Conservation (phyloP, 2,797 vertebrate genomes). For the Hypotaenidia philippensis region DNA sequence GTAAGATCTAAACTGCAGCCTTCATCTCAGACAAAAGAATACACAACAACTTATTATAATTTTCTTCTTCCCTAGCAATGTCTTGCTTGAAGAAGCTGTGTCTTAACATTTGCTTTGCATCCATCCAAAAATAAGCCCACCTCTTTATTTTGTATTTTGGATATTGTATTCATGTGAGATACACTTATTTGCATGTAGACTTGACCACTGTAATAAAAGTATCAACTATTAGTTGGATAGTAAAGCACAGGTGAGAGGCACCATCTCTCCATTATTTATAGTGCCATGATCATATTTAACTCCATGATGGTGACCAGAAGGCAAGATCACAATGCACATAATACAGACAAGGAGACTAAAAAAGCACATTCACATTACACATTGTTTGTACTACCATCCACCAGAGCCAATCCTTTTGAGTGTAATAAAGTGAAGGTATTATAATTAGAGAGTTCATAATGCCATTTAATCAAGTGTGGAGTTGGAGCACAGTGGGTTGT, state of each 20-base stretch:
- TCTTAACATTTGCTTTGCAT: not conserved
- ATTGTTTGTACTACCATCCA: not conserved
- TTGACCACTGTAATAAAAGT: not conserved
- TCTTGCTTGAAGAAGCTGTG: not conserved
- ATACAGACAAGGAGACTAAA: not conserved
- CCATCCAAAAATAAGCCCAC: not conserved
- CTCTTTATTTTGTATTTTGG: not conserved
- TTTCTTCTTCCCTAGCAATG: not conserved
- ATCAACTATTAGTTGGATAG: not conserved
- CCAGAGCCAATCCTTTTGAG: not conserved
- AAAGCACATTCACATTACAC: not conserved
- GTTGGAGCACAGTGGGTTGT: constrained; percentile 25
- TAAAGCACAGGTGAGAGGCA: not conserved
- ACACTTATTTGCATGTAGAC: not conserved
- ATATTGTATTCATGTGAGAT: not conserved
- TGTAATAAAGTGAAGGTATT: constrained; percentile 28
- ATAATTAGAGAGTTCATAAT: constrained; percentile 51
- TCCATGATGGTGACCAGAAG: not conserved
- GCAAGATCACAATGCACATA: not conserved
- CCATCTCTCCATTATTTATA: not conserved
- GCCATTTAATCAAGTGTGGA: constrained; percentile 46
- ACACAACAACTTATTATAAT: not conserved
- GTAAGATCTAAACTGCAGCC: not conserved
- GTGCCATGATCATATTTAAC: not conserved
- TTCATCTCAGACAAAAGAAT: not conserved